Conservation (phyloP, 2,797 vertebrate genomes). For the Menidia menidia region DNA sequence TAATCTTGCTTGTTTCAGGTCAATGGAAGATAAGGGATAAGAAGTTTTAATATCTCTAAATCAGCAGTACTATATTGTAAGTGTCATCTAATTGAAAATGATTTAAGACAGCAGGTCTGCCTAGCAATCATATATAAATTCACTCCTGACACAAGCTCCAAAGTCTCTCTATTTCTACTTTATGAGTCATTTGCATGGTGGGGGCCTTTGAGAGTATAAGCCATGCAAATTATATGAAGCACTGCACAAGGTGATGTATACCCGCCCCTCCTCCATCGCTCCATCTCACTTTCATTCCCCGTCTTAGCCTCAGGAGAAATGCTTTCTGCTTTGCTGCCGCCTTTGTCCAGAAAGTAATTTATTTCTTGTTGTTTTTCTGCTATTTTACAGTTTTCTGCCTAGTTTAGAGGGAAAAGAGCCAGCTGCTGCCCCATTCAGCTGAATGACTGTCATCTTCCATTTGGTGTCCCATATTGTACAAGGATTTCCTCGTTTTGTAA, state of each 20-base stretch:
- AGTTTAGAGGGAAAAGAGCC: constrained; percentile 60
- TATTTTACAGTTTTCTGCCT: constrained; percentile 75
- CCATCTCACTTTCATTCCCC: constrained; percentile 63
- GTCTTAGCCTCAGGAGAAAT: constrained; percentile 80
- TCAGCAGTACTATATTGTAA: constrained; percentile 84
- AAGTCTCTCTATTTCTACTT: constrained; percentile 84
- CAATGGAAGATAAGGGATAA: constrained; percentile 71
- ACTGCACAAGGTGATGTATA: constrained; percentile 79
- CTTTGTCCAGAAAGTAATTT: constrained; percentile 83
- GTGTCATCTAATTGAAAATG: constrained; percentile 89
- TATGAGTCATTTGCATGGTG: constrained; percentile 85
- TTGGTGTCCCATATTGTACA: constrained; percentile 60
- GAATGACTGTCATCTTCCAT: constrained; percentile 78
- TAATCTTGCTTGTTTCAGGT: constrained; percentile 79
- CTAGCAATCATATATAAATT: constrained; percentile 83
- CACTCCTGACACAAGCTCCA: constrained; percentile 82
- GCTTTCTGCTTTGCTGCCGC: constrained; percentile 77
- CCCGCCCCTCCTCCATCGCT: constrained; percentile 56
- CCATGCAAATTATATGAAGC: constrained; percentile 84
- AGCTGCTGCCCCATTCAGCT: constrained; percentile 55
- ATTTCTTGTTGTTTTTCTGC: constrained; percentile 73
- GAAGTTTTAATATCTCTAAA: constrained; percentile 87
- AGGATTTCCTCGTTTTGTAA: constrained; percentile 70
- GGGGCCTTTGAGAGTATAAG: constrained; percentile 83
- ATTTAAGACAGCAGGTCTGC: constrained; percentile 79